Percentiles rank a stretch among this genome's conserved stretches.
Evolutionary conservation across 2,888 invertebrate genomes (phyloP).

Genomic region (Neocrepidodera transversa): DNA sequence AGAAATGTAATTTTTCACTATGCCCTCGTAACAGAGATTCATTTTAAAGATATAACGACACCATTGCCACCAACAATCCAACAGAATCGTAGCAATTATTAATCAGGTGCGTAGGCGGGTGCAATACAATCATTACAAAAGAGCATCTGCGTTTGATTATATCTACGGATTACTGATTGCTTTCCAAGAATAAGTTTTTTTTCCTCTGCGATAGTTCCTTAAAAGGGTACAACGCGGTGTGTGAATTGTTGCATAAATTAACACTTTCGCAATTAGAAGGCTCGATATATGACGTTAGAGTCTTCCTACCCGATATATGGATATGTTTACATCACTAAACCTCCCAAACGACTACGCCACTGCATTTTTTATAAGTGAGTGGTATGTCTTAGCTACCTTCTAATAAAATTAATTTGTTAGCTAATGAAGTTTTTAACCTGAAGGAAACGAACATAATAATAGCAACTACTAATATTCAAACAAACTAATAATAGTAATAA

Average conservation of each 20-base stretch:
- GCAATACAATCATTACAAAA: constrained; percentile 31
- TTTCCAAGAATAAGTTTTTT: constrained; percentile 9
- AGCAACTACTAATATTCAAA: too few species aligned
- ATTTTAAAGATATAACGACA: constrained; percentile 22
- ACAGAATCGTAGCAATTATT: constrained; percentile 35
- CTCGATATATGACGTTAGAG: neutral
- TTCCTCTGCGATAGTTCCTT: constrained; percentile 14
- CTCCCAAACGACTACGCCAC: too few species aligned
- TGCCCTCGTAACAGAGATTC: constrained; percentile 13
- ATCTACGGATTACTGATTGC: constrained; percentile 26
- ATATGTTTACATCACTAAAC: too few species aligned
- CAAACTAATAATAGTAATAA: too few species aligned
- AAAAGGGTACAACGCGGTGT: constrained; percentile 8
- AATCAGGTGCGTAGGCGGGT: constrained; percentile 31
- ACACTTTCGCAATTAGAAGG: neutral
- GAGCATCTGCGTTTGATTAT: constrained; percentile 25
- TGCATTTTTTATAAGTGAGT: too few species aligned
- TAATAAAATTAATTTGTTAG: too few species aligned
- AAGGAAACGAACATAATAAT: too few species aligned
- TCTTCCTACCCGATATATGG: too few species aligned
- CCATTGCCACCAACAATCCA: constrained; percentile 6
- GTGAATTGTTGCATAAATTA: neutral
- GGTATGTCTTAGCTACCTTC: too few species aligned
- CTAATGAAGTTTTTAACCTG: too few species aligned
- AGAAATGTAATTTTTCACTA: neutral